Evolutionary conservation across 2,797 vertebrate species (phyloP).

Genomic region (Amniataba percoides): DNA sequence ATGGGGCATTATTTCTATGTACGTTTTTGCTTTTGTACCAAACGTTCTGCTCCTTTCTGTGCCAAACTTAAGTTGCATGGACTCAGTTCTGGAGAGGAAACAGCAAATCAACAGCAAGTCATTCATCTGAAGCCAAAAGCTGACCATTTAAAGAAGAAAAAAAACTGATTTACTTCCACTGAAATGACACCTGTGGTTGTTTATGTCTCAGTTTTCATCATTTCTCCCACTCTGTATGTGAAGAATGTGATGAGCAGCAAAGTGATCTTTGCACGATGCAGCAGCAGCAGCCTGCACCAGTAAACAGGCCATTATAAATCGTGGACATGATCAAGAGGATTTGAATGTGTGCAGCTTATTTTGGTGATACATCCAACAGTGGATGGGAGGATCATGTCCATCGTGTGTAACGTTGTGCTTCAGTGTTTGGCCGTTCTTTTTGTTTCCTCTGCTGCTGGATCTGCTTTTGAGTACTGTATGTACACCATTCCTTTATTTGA

Average conservation of each 20-base stretch:
- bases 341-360: conserved; percentile 15
- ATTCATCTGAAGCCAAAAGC: background rate
- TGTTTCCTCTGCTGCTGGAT: conserved; percentile 42
- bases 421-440: background rate
- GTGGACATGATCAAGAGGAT: background rate
- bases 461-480: conserved; percentile 26
- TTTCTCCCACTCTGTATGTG: conserved; percentile 9
- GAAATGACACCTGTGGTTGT: background rate
- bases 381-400: background rate
- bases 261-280: conserved; percentile 6
- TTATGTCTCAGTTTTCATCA: conserved; percentile 4
- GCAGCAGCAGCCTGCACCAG: background rate
- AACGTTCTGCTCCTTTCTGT: conserved; percentile 46
- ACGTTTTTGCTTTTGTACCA: conserved; percentile 51
- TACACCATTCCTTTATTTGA: conserved; percentile 53
- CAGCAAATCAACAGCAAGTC: conserved; percentile 33
- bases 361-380: background rate
- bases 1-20: conserved; percentile 60
- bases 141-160: background rate
- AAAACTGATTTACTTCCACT: background rate
- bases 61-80: conserved; percentile 64
- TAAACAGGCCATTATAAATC: background rate
- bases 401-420: background rate
- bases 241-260: conserved; percentile 13
- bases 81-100: conserved; percentile 23